Base-by-base conservation (phyloP, 64 coral and sea anemone genomes). In the Pachyseris speciosa region DNA sequence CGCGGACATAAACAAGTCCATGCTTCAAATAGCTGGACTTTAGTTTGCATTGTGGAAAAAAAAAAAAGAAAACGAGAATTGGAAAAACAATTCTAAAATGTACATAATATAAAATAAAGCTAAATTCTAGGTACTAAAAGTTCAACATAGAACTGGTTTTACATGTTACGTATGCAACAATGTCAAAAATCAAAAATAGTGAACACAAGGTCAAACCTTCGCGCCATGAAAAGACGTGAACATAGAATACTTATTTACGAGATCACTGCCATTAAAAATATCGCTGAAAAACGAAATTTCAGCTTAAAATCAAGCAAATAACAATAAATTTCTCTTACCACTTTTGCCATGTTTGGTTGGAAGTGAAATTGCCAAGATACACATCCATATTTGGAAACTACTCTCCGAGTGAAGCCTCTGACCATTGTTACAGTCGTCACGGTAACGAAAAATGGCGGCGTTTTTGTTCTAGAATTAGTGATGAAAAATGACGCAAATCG, bases 391-490 rank as follows among this genome's bases (percentile, higher is more conserved):
- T 70, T 89, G 90, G 90, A n/a, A 71, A 39, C 5, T 34, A 27
- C 20, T 34, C 20, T 45, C 67, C n/a, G 39, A 68, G 42, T 40
- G 78, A 89, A 84, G 89, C 94, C 94, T 84, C 94, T 96, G 94
- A 96, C 94, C 94, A 88, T 79, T 86, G 45, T 65, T 74, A 97
- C 86, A 81, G 91, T 90, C 89, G 95, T 97, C 91, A 96, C 94
- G 90, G 84, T 36, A 96, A 96, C 90, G 67, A 92, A 79, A n/a
- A 88, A 93, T 93, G 90, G 94, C 90, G 86, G 94, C 86, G 20
- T 93, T 85, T 97, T 86, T 97, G 95, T 97, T 97, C 95, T 97
- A 45, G 94, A 96, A 96, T 84, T 16, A 72, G 29, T 85, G 37
- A 68, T 44, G 36, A 47, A 39, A 29, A 88, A 15, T 61, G 41